phyloP scores from a whole-genome alignment of 2,888 invertebrate genomes.

The Chaetogeoica ovagalla region DNA sequence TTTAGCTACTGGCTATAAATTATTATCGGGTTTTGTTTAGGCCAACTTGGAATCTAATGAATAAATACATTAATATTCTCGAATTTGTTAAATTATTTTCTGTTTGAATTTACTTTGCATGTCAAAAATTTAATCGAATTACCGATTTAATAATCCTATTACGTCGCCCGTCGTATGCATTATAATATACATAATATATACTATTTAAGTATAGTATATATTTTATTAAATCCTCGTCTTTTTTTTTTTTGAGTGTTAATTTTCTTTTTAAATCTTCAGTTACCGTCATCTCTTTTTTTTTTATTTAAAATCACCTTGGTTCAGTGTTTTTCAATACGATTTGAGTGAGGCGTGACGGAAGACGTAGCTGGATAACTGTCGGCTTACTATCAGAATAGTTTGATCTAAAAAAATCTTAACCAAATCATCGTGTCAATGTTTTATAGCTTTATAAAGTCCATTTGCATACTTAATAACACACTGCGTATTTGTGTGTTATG shows the following conservation, averaged over 20 bases:
- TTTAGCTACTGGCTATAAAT: constrained; percentile 12
- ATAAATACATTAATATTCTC: constrained; percentile 12
- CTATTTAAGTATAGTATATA: background rate
- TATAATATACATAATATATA: too few species aligned
- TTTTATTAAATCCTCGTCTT: constrained; percentile 2
- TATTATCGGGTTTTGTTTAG: background rate
- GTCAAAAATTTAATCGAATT: constrained; percentile 18
- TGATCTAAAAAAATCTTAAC: constrained; percentile 40
- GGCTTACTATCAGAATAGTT: constrained; percentile 29
- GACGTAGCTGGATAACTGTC: constrained; percentile 30
- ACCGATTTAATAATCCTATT: constrained; percentile 17
- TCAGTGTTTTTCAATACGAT: constrained; percentile 10
- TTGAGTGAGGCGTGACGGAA: constrained; percentile 22
- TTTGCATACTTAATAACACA: constrained; percentile 46
- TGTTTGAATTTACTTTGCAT: constrained; percentile 7
- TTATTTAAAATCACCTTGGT: background rate
- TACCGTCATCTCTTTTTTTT: background rate
- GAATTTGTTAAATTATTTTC: constrained; percentile 11
- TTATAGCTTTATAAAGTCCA: constrained; percentile 6
- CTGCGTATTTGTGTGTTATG: constrained; percentile 10
- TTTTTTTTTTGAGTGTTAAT: background rate
- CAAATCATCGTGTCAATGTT: constrained; percentile 33
- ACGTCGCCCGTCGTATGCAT: too few species aligned
- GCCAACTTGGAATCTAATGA: background rate
- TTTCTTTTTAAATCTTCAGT: background rate